A percentile compares a stretch with the other conserved stretches of the same genome.
Evolutionary conservation across 2,797 vertebrate species (phyloP).

Genomic region (Clarias pachynema): DNA sequence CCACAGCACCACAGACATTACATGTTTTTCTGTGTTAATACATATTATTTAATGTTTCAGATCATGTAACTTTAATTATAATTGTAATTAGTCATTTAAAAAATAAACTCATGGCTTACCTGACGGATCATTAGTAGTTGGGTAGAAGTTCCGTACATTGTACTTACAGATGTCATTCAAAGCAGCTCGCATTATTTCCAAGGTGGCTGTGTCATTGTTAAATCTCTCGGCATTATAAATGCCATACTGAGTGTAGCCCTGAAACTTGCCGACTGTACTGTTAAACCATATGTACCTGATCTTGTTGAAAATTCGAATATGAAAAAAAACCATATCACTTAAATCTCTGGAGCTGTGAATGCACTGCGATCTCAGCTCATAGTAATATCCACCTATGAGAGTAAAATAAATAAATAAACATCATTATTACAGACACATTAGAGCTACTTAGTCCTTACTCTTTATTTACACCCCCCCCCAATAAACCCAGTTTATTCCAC

Average conservation of each 20-base stretch:
- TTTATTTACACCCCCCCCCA: not conserved
- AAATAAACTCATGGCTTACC: not conserved
- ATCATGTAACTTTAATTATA: not conserved
- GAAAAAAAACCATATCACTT: not conserved
- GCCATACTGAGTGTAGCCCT: not conserved
- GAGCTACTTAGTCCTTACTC: not conserved
- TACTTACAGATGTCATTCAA: not conserved
- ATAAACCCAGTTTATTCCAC: not conserved
- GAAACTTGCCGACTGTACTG: constrained; percentile 5
- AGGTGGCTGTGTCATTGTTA: not conserved
- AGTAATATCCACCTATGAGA: not conserved
- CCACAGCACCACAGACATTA: not conserved
- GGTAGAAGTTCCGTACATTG: not conserved
- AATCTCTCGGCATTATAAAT: not conserved
- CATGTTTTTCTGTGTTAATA: not conserved
- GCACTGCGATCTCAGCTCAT: not conserved
- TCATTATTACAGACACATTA: not conserved
- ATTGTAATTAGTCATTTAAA: not conserved
- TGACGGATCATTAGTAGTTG: not conserved
- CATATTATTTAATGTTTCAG: not conserved
- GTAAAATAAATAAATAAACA: not conserved
- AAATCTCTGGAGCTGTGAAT: constrained; percentile 9
- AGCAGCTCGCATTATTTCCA: not conserved
- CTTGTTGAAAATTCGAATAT: not conserved
- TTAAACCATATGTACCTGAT: not conserved